Conservation (phyloP, 2,113 vertebrate genomes). For the Motacilla tschutschensis region DNA sequence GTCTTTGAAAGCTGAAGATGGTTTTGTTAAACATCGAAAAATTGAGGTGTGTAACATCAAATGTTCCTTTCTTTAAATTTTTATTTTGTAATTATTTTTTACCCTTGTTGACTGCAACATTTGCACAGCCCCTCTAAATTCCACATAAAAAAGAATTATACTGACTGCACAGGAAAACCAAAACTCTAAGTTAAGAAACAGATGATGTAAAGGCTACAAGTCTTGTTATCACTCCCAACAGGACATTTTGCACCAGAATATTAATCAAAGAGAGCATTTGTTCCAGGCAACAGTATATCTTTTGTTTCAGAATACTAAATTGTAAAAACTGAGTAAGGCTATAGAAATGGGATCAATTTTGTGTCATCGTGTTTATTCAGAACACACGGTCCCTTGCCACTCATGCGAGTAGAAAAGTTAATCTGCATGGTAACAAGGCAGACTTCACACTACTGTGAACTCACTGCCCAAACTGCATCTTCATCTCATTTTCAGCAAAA, state of each 20-base stretch:
- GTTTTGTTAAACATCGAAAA: background rate
- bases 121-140: background rate
- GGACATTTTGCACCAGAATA: constrained; percentile 11
- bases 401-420: background rate
- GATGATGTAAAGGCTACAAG: background rate
- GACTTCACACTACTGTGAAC: background rate
- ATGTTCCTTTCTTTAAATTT: constrained; percentile 1
- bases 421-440: background rate
- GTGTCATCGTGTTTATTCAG: background rate
- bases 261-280: background rate
- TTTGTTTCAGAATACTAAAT: constrained; percentile 11
- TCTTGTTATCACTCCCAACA: constrained; percentile 25
- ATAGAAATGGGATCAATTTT: constrained; percentile 19
- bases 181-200: constrained; percentile 2
- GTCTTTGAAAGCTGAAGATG: background rate
- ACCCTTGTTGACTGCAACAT: background rate
- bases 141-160: background rate
- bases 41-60: background rate
- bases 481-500: background rate
- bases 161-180: background rate
- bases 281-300: background rate
- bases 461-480: background rate
- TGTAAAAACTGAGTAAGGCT: background rate
- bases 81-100: background rate
- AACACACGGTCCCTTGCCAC: background rate